These are phyloP conservation scores for Leucopsar rothschildi DNA, from an alignment of 2,113 vertebrate species.

Conservation along the genomic window DNA sequence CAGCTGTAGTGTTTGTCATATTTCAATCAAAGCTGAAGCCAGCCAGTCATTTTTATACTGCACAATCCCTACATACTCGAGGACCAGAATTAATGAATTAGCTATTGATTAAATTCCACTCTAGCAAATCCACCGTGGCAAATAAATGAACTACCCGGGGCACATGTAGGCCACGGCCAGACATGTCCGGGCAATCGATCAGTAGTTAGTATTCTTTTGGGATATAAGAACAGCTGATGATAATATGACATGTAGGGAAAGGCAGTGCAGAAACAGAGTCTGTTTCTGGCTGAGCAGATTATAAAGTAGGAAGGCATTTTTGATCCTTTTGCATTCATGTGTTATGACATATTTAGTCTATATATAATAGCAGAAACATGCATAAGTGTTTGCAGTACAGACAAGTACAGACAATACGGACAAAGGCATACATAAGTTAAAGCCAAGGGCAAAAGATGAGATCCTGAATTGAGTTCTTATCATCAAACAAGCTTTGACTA, in stretches of 20 bases:
- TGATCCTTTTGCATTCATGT: slow-evolving; percentile 30
- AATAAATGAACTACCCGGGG: slow-evolving; percentile 91
- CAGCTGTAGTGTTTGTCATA: slow-evolving; percentile 73
- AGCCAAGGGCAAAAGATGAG: slow-evolving; percentile 44
- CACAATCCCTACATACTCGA: slow-evolving; percentile 58
- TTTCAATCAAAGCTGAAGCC: slow-evolving; percentile 80
- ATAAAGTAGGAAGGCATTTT: slow-evolving; percentile 37
- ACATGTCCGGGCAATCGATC: slow-evolving; percentile 85
- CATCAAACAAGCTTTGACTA: slow-evolving; percentile 36
- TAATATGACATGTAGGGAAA: slow-evolving; percentile 81
- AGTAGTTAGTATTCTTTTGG: slow-evolving; percentile 86
- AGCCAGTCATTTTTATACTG: slow-evolving; percentile 68
- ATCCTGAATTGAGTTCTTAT: neutral
- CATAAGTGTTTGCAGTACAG: neutral
- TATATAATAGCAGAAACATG: slow-evolving; percentile 22
- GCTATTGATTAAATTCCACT: slow-evolving; percentile 94
- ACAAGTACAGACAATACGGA: neutral
- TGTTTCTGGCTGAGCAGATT: slow-evolving; percentile 61
- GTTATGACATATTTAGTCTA: slow-evolving; percentile 53
- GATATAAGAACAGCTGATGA: slow-evolving; percentile 78
- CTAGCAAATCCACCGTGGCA: slow-evolving; percentile 88
- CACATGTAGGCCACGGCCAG: slow-evolving; percentile 84
- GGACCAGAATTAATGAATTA: slow-evolving; percentile 90
- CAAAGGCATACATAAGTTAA: slow-evolving; percentile 40
- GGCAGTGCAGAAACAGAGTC: slow-evolving; percentile 46